Percentiles rank a stretch among this genome's conserved stretches.
Conservation (phyloP, 2,113 vertebrate species). For the Heloderma charlesbogerti region DNA sequence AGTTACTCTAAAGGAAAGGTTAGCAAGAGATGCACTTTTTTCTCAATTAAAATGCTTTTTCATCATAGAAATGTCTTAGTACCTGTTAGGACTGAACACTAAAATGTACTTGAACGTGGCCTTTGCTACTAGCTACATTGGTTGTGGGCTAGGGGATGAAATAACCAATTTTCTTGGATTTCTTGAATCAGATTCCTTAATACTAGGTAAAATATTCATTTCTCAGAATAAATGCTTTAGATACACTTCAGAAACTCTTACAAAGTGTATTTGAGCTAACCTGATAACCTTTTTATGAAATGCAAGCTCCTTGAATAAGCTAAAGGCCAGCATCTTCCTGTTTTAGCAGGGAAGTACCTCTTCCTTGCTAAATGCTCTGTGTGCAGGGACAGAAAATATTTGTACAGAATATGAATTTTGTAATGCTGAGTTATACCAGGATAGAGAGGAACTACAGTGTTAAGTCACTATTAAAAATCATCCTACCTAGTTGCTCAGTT, state of each 20-base stretch:
- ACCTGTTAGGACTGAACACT: neutral
- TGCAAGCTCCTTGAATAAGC: neutral
- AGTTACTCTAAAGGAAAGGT: slow-evolving; percentile 39
- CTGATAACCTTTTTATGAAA: neutral
- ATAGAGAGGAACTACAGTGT: neutral
- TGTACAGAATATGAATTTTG: neutral
- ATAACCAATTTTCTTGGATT: neutral
- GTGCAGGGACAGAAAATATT: neutral
- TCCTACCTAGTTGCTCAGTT: neutral
- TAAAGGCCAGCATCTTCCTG: too few relatives aligned
- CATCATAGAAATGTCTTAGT: neutral
- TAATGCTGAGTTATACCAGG: neutral
- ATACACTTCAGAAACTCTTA: neutral
- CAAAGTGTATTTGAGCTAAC: neutral
- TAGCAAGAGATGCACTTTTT: neutral
- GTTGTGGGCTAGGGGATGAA: neutral
- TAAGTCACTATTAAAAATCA: neutral
- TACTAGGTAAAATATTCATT: neutral
- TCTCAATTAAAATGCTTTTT: neutral
- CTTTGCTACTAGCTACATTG: neutral
- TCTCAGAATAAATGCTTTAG: neutral
- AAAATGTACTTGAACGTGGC: neutral
- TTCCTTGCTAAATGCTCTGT: too few relatives aligned
- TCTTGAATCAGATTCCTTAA: neutral
- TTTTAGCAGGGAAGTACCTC: neutral